Evolutionary conservation across 2,113 vertebrate species (phyloP), one percentile per base, ranked within the genome.

Genomic region (Mormoops blainvillei): DNA sequence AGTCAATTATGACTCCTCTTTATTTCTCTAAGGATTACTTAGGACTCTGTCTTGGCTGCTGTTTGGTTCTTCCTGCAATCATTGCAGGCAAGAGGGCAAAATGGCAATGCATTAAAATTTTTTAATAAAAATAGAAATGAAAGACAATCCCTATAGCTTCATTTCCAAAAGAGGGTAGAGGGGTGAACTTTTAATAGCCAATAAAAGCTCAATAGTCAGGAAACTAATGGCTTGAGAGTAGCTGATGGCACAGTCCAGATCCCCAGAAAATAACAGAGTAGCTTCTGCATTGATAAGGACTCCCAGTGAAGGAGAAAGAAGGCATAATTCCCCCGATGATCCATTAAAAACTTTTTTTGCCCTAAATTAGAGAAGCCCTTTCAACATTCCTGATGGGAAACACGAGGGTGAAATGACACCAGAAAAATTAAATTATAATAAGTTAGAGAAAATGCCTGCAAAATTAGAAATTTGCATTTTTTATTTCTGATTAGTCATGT

Each of bases 41-140:
- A 94, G 0, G 0, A 67, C 3, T 43, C 61, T 91, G 95, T 97
- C 93, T 87, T 97, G 93, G 95, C 93, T 41, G 65, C 76, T 20
- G 63, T 93, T 96, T 95, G 68, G 89, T 95, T 95, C 78, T 95
- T 82, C 67, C 33, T 67, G 73, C 48, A 50, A 50, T 96, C 38
- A 18, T 88, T 94, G 88, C 68, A 91, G 78, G 90, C 7, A 13
- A 94, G 97, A 97, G 96, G 95, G 93, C 92, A 94, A 98, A 93
- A 80, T 89, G 93, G 92, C 68, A 96, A 93, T 9, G 20, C 78
- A 65, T 95, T 94, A 94, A 45, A 76, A 78, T 87, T 92, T 85
- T 97, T 96, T 97, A 97, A 98, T 97, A 96, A 98, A 98, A 98
- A 86, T 91, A 97, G 87, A 98, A 97, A 94, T 5, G 13, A 94